A percentile compares a stretch with the other conserved stretches of the same genome.
Evolutionary conservation across 1,140 invertebrate species (phyloP).

Genomic region (Lasioglossum albipes): DNA sequence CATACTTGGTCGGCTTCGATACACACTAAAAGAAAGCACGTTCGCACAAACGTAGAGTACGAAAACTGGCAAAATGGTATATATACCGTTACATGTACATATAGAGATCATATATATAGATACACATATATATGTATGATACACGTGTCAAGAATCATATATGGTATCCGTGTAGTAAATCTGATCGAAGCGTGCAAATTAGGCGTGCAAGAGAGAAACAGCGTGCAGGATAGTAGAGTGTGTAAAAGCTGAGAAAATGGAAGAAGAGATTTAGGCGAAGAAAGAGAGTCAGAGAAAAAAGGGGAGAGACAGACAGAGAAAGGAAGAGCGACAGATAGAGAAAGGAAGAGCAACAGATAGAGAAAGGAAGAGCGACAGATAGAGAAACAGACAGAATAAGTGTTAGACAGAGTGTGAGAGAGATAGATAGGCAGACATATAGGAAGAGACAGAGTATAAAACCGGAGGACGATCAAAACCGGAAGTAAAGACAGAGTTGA

Average conservation of each 20-base stretch:
- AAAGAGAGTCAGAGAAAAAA: too few species aligned
- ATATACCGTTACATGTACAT: conserved; percentile 30
- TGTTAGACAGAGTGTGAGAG: too few species aligned
- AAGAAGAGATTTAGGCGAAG: conserved; percentile 8
- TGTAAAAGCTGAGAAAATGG: conserved; percentile 37
- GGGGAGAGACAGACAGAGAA: too few species aligned
- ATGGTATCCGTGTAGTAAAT: conserved; percentile 45
- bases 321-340: too few species aligned
- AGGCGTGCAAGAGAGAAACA: conserved; percentile 74
- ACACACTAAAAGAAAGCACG: conserved; percentile 30
- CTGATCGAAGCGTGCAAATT: conserved; percentile 72
- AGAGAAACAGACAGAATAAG: too few species aligned
- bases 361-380: too few species aligned
- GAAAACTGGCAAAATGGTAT: conserved; percentile 54
- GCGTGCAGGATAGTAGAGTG: conserved; percentile 68
- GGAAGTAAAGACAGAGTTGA: conserved; percentile 46
- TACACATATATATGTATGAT: conserved; percentile 31
- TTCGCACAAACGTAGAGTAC: conserved; percentile 42
- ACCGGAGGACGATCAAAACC: conserved; percentile 44
- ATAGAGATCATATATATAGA: conserved; percentile 12
- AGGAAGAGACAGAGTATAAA: conserved; percentile 46
- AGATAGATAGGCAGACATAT: too few species aligned
- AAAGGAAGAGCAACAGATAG: too few species aligned
- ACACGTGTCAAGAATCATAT: conserved; percentile 39
- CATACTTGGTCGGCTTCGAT: conserved; percentile 29